Evolutionary conservation across 2,113 vertebrate genomes (phyloP).

Genomic region (Perognathus longimembris): DNA sequence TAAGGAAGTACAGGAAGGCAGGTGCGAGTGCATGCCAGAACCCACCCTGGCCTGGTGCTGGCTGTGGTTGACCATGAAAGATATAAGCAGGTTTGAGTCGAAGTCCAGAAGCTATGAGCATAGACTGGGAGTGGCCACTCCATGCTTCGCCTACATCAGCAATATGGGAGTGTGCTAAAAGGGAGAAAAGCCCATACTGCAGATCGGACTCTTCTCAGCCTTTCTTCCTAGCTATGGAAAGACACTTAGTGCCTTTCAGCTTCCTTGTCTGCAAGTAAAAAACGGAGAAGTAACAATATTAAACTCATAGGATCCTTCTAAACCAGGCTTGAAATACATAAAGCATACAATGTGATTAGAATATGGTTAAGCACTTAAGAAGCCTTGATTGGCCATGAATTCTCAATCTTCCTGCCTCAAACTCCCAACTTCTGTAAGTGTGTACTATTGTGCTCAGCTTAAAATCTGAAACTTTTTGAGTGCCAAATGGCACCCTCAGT

Average conservation of each 20-base stretch:
- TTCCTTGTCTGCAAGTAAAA: neutral
- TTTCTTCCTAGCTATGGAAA: neutral
- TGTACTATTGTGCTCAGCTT: no score
- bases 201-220: no score
- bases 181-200: neutral
- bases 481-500: neutral
- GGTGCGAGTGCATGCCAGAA: rapidly evolving
- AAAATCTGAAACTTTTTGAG: neutral
- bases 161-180: neutral
- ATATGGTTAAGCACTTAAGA: neutral
- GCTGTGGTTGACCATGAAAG: neutral
- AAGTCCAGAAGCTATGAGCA: neutral
- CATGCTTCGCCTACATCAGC: neutral
- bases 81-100: neutral
- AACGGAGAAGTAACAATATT: neutral
- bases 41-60: neutral
- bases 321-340: neutral
- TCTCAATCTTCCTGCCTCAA: neutral
- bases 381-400: no score
- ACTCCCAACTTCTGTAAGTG: neutral
- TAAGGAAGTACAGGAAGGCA: neutral
- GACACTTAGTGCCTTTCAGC: neutral
- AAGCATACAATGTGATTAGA: neutral
- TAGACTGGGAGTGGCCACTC: neutral
- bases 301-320: neutral